These are phyloP conservation scores for Mallateleia sp. DNA, from an alignment of 2,888 invertebrate species.

Conservation along the genomic window DNA sequence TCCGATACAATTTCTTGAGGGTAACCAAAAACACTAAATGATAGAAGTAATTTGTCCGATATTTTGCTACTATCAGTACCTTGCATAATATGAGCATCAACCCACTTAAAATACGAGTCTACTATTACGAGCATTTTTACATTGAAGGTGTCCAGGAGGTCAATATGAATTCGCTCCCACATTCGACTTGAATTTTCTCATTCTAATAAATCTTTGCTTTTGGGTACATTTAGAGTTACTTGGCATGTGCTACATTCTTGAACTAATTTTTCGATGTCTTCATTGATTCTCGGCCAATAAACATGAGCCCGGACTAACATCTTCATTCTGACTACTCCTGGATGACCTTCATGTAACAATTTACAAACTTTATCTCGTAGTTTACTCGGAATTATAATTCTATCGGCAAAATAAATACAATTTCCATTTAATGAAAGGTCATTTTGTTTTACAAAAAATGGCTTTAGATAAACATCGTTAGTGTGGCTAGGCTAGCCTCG, in stretches of 20 bases:
- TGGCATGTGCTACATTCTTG: too few species aligned
- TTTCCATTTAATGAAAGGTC: conserved; percentile 29
- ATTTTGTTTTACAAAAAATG: conserved; percentile 42
- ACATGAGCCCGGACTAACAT: conserved; percentile 82
- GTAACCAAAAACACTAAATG: too few species aligned
- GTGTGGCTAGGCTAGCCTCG: conserved; percentile 59
- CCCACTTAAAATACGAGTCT: too few species aligned
- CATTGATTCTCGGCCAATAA: conserved; percentile 83
- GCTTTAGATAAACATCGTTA: conserved; percentile 38
- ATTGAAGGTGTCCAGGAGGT: too few species aligned
- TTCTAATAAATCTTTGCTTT: conserved; percentile 18
- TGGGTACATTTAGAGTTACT: too few species aligned
- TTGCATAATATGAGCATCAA: too few species aligned
- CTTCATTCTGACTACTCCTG: conserved; percentile 83
- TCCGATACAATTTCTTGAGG: too few species aligned
- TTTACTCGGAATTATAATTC: conserved; percentile 53
- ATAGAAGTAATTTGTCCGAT: too few species aligned
- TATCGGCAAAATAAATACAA: conserved; percentile 50
- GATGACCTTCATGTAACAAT: conserved; percentile 76
- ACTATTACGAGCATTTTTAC: too few species aligned
- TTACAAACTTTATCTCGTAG: conserved; percentile 35
- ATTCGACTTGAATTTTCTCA: conserved; percentile 76
- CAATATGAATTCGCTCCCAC: conserved; percentile 88
- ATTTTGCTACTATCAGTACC: too few species aligned
- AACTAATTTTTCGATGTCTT: conserved; percentile 80